Evolutionary conservation across 2,888 invertebrate genomes (phyloP).

Genomic region (Drosophila mulleri): DNA sequence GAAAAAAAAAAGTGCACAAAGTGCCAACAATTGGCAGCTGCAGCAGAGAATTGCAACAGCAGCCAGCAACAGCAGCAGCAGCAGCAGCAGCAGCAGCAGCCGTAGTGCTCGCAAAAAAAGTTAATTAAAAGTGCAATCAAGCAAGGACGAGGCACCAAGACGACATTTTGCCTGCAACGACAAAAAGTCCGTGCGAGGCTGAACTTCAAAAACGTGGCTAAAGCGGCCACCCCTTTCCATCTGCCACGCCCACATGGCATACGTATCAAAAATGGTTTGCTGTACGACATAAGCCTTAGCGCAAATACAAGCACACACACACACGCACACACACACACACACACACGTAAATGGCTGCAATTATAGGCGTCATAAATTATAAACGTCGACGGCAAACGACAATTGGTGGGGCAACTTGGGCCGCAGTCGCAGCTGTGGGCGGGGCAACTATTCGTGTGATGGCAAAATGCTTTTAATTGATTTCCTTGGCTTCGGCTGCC

Average conservation of each 20-base stretch:
- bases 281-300: constrained; percentile 52
- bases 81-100: constrained; percentile 28
- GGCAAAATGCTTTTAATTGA: constrained; percentile 73
- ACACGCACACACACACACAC: constrained; percentile 19
- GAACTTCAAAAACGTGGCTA: constrained; percentile 52
- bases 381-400: constrained; percentile 46
- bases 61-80: constrained; percentile 17
- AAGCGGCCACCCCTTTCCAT: constrained; percentile 7
- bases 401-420: constrained; percentile 19
- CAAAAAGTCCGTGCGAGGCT: constrained; percentile 51
- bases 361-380: constrained; percentile 80
- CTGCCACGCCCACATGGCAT: constrained; percentile 10
- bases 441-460: constrained; percentile 2
- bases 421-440: background rate
- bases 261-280: constrained; percentile 43
- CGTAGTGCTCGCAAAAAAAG: constrained; percentile 62
- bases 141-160: constrained; percentile 48
- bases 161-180: constrained; percentile 64
- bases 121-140: constrained; percentile 82
- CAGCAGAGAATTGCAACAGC: constrained; percentile 37
- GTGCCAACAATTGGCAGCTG: constrained; percentile 63
- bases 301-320: constrained; percentile 50
- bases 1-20: constrained; percentile 47
- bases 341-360: constrained; percentile 71
- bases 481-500: constrained; percentile 48